Evolutionary conservation across 2,888 invertebrate genomes (phyloP), one percentile per base, ranked within the genome.

Genomic region (Drosophila koepferae): DNA sequence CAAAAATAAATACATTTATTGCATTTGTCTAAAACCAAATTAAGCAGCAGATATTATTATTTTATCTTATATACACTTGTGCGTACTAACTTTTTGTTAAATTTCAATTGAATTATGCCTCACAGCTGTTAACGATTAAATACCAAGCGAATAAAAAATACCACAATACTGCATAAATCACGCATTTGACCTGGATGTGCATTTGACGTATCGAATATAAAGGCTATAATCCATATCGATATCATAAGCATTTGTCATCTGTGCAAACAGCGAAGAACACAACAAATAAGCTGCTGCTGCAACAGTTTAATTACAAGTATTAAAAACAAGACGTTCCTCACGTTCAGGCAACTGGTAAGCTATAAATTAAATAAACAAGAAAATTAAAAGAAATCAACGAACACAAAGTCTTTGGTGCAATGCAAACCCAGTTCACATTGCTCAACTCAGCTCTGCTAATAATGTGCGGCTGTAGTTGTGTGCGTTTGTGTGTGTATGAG

Each of bases 331-430:
- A 59, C 61, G 51, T 63, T 41, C 68, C 49, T 69, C n/a, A 46
- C 68, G 59, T 64, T 60, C 58, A 67, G 67, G 63, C 75, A 75
- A 66, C 86, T 78, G 51, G 89, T 89, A 67, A 86, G 84, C 83
- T 75, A 65, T 1, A 14, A 34, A 14, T 31, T 14, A 8, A n/a
- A 38, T n/a, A 36, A 16, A 40, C 14, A 40, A 16, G 6, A 40
- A 40, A 43, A 28, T 7, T 3, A 14, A 18, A 3, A 3, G 1
- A n/a, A 63, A 49, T 1, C 1, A 60, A 20, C 16, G 14, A 28
- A 40, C 10, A 4, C 3, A n/a, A 12, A 36, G 28, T 9, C 8
- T 1, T 43, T 34, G 10, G 20, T 20, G 40, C 38, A 23, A 36
- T 18, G 28, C 28, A 28, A 4, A 7, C 34, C 10, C 20, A 31